Evolutionary conservation across 1,140 invertebrate genomes (phyloP), one percentile per base, ranked within the genome.

Genomic region (Pogonognathellus flavescens): DNA sequence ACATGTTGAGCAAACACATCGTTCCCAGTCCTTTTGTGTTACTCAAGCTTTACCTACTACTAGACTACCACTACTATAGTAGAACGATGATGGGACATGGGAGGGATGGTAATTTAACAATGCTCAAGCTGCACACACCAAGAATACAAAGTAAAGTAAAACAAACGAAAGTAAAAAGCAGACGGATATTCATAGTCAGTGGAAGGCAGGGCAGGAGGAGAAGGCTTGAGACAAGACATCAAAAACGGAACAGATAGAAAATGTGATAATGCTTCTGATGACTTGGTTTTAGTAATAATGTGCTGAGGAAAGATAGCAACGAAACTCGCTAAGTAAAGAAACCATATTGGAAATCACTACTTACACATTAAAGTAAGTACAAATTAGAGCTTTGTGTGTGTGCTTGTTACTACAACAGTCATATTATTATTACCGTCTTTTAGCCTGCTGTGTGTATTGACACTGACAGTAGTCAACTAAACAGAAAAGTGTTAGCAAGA

Each of bases 1-100:
- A 76, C 70, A 76, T 76, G 70, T 76, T 76, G 41, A 76, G 41
- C 70, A 76, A 76, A 76, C 70, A 76, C 62, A 66, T 25, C 11
- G 25, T 70, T 70, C 62, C 62, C 62, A 25, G 16, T 70, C 31
- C 41, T 49, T 18, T 76, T 76, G 31, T 76, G 31, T 76, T 31
- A 57, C 70, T 18, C 49, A 76, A 76, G n/a, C n/a, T n/a, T n/a
- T 76, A 31, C 18, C 70, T 76, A n/a, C 70, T 76, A 16, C 22
- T 41, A 14, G 60, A 22, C 8, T 18, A 25, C 9, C 1, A 25
- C 62, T 0, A 14, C 25, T 41, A 60, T 20, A 20, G n/a, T 7
- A 66, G n/a, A 11, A 25, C 5, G 20, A 66, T 25, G 62, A 66
- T 66, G 31, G 31, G 31, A 41, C 31, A 41, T 41, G 31, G 31